phyloP scores from a whole-genome alignment of 2,797 vertebrate species.

The Rhynchotus rufescens region DNA sequence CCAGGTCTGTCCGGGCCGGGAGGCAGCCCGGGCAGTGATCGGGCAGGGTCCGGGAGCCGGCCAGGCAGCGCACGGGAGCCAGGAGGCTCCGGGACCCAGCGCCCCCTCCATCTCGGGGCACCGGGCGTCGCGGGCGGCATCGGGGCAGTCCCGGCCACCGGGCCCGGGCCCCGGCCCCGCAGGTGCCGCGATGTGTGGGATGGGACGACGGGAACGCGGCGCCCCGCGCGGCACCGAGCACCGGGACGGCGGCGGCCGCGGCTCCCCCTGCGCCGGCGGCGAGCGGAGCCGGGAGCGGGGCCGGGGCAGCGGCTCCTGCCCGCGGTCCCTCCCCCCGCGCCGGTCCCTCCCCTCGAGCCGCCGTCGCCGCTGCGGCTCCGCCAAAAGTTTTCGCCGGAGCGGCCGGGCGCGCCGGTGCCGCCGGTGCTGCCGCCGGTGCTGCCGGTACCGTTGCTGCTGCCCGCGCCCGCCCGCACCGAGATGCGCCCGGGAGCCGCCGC shows the following conservation, averaged over 20 bases:
- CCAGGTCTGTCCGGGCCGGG: neutral
- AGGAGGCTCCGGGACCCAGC: neutral
- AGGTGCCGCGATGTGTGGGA: neutral
- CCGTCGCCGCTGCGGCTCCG: conserved; percentile 11
- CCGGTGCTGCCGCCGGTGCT: too few species aligned
- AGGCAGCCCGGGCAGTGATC: too few species aligned
- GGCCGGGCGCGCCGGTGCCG: neutral
- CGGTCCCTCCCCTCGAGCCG: neutral
- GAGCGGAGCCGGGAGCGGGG: neutral
- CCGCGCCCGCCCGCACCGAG: neutral
- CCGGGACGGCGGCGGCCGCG: neutral
- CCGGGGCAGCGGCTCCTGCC: neutral
- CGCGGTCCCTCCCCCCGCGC: neutral
- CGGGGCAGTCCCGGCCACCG: neutral
- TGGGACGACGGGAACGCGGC: neutral
- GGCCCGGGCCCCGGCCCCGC: neutral
- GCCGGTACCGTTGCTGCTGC: neutral
- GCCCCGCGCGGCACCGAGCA: neutral
- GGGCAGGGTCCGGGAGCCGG: neutral
- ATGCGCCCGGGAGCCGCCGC: conserved; percentile 31
- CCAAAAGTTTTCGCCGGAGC: conserved; percentile 53
- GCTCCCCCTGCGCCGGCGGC: neutral
- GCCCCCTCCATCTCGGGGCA: too few species aligned
- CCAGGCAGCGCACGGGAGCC: neutral
- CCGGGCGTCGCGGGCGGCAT: neutral